A percentile compares a stretch with the other conserved stretches of the same genome.
Evolutionary conservation across 2,113 vertebrate genomes (phyloP).

Genomic region (Lophotis ruficrista): DNA sequence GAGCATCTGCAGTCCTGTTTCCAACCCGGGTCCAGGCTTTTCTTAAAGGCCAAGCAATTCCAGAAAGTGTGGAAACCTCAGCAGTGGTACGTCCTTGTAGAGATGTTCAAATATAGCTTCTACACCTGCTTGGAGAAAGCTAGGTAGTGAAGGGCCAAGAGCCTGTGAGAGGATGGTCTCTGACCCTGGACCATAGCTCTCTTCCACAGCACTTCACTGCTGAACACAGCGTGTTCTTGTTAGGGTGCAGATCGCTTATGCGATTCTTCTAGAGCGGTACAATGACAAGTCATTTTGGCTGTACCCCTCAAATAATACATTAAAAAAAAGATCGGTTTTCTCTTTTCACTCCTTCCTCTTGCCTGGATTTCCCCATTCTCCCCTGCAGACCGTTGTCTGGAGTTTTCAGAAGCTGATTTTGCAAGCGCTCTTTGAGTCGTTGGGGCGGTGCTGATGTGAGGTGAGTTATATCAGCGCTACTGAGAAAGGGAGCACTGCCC

Average conservation of each 20-base stretch:
- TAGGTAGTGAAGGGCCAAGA: neutral
- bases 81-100: neutral
- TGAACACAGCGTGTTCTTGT: neutral
- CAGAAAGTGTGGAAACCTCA: neutral
- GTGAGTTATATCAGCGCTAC: neutral
- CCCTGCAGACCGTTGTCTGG: neutral
- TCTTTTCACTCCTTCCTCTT: neutral
- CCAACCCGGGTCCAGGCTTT: neutral
- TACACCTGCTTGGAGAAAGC: neutral
- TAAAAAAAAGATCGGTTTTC: accelerated
- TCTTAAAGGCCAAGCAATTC: neutral
- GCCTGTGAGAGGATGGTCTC: neutral
- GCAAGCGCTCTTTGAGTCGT: neutral
- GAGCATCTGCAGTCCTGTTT: neutral
- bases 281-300: neutral
- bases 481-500: neutral
- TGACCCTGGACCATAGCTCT: neutral
- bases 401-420: neutral
- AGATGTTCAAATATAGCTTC: neutral
- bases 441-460: neutral
- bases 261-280: accelerated
- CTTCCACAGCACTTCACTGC: neutral
- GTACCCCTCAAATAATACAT: neutral
- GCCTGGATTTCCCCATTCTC: neutral
- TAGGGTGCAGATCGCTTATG: accelerated